A percentile compares a stretch with the other conserved stretches of the same genome.
phyloP scores from a whole-genome alignment of 2,888 invertebrate species.

The Chrysina gloriosa region DNA sequence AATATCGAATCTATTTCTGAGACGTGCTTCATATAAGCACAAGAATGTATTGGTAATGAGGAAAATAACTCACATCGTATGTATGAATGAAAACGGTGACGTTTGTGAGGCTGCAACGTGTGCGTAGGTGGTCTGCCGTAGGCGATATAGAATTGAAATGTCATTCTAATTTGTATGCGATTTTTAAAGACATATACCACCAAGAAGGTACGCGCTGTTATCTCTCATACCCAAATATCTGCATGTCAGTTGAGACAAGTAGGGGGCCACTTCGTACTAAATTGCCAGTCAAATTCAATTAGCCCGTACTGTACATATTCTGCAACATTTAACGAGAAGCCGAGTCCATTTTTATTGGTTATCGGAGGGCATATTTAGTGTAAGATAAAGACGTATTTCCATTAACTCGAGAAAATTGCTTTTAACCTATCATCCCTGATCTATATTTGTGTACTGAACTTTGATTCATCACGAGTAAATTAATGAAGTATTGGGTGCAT shows the following conservation, averaged over 20 bases:
- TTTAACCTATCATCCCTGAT: too few species aligned
- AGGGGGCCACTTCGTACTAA: neutral
- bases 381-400: too few species aligned
- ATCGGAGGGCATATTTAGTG: too few species aligned
- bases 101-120: constrained; percentile 31
- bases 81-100: constrained; percentile 47
- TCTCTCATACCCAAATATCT: neutral
- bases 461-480: too few species aligned
- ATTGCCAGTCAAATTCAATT: neutral
- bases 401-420: too few species aligned
- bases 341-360: too few species aligned
- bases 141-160: constrained; percentile 52
- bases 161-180: constrained; percentile 53
- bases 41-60: constrained; percentile 51
- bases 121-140: constrained; percentile 52
- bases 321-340: too few species aligned
- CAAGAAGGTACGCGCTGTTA: constrained; percentile 31
- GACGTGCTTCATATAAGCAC: constrained; percentile 49
- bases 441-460: too few species aligned
- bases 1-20: constrained; percentile 48
- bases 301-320: too few species aligned
- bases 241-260: neutral
- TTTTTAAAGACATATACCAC: constrained; percentile 49
- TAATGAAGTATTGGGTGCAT: too few species aligned
- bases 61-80: constrained; percentile 47